A percentile compares a stretch with the other conserved stretches of the same genome.
phyloP scores from a whole-genome alignment of 2,113 vertebrate genomes.

The Xiphorhynchus elegans region DNA sequence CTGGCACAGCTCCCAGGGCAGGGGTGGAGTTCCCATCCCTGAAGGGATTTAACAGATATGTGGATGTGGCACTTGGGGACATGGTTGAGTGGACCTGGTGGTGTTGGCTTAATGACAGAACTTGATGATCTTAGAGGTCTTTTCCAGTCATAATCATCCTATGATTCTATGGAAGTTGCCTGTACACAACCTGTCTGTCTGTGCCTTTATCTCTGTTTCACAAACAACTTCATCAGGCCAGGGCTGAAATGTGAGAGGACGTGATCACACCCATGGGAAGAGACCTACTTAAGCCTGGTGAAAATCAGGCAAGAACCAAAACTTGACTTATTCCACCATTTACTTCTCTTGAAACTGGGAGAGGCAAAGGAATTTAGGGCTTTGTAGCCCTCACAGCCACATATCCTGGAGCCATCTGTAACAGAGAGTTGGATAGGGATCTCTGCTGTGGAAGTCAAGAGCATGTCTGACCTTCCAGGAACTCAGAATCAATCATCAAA shows the following conservation, averaged over 20 bases:
- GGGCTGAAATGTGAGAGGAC: not conserved
- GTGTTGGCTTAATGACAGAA: not conserved
- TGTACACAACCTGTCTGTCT: not conserved
- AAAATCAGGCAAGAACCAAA: not conserved
- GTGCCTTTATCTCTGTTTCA: not conserved
- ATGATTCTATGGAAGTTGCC: not conserved
- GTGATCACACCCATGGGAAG: fast-evolving
- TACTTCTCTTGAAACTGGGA: not conserved
- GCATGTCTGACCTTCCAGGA: not conserved
- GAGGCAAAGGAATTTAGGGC: not conserved
- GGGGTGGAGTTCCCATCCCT: too few relatives aligned
- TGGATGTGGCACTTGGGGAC: not conserved
- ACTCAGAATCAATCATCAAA: not conserved
- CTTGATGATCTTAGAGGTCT: not conserved
- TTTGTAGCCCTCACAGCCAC: not conserved
- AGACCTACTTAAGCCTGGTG: not conserved
- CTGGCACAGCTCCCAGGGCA: not conserved
- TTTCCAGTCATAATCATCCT: not conserved
- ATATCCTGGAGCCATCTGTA: too few relatives aligned
- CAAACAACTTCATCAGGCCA: not conserved
- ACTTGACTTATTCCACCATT: not conserved
- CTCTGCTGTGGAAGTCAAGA: not conserved
- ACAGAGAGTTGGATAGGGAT: not conserved
- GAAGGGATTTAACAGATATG: too few relatives aligned
- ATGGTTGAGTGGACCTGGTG: not conserved